Evolutionary conservation across 2,797 vertebrate species (phyloP).

Genomic region (Cynodonichthys magdalenae): DNA sequence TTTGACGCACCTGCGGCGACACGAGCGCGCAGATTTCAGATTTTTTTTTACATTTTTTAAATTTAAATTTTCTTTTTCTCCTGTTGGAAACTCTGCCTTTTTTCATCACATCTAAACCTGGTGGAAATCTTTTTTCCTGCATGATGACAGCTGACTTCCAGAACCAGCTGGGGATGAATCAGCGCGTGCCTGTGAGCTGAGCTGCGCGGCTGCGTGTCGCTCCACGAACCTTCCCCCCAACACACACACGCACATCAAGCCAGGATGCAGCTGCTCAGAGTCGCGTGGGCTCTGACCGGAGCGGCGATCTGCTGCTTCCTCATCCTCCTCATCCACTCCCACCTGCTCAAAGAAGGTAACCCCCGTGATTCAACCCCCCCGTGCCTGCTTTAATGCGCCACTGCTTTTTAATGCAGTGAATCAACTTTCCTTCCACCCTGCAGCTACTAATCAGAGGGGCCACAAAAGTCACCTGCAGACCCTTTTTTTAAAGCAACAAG

Average conservation of each 20-base stretch:
- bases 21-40: constrained; percentile 26
- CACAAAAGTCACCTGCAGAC: neutral
- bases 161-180: constrained; percentile 58
- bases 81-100: constrained; percentile 18
- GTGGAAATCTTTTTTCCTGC: constrained; percentile 42
- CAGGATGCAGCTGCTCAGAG: constrained; percentile 97
- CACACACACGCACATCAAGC: constrained; percentile 42
- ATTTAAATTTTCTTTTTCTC: neutral
- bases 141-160: constrained; percentile 28
- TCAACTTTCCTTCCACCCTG: constrained; percentile 27
- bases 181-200: constrained; percentile 68
- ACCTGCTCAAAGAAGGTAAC: constrained; percentile 98
- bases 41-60: neutral
- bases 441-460: neutral
- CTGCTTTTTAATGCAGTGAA: constrained; percentile 10
- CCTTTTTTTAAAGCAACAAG: constrained; percentile 51
- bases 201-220: constrained; percentile 54
- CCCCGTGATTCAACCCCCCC: neutral
- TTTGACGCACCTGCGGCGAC: constrained; percentile 54
- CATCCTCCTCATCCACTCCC: constrained; percentile 92
- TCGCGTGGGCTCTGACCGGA: constrained; percentile 96
- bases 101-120: constrained; percentile 23
- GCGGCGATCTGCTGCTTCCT: constrained; percentile 97
- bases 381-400: neutral
- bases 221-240: constrained; percentile 40